Percentiles rank a stretch among this genome's conserved stretches.
Evolutionary conservation across 1,140 invertebrate species (phyloP).

Genomic region (Diploscapter pachys): DNA sequence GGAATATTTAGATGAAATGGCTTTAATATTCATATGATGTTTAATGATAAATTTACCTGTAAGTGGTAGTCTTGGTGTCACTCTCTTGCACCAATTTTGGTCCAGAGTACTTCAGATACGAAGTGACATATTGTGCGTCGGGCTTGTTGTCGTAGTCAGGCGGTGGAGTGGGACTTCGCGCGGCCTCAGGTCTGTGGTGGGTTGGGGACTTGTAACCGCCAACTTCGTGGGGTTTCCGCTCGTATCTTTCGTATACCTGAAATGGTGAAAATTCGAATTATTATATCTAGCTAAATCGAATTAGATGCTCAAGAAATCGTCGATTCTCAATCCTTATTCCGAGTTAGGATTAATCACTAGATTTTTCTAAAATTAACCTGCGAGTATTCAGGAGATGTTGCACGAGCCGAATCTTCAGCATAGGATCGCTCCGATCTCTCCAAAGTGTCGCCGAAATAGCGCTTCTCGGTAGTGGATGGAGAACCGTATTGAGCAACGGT

Average conservation of each 20-base stretch:
- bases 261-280: too few relatives aligned
- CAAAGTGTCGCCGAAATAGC: constrained; percentile 30
- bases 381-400: constrained; percentile 25
- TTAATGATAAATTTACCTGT: too few relatives aligned
- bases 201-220: constrained; percentile 11
- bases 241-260: constrained; percentile 26
- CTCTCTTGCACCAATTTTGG: too few relatives aligned
- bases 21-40: too few relatives aligned
- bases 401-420: not conserved
- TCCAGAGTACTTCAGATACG: too few relatives aligned
- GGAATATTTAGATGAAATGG: too few relatives aligned
- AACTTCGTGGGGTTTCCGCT: constrained; percentile 14
- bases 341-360: too few relatives aligned
- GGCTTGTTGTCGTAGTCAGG: constrained; percentile 15
- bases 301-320: too few relatives aligned
- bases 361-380: not conserved
- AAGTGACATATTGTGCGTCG: not conserved
- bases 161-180: not conserved
- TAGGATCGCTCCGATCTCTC: constrained; percentile 22
- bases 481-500: constrained; percentile 35
- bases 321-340: too few relatives aligned
- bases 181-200: constrained; percentile 13
- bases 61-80: too few relatives aligned
- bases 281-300: too few relatives aligned
- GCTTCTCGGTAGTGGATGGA: constrained; percentile 7